These are phyloP conservation scores for Tenualosa thibaudeaui DNA, from an alignment of 2,797 vertebrate genomes.

Conservation along the genomic window DNA sequence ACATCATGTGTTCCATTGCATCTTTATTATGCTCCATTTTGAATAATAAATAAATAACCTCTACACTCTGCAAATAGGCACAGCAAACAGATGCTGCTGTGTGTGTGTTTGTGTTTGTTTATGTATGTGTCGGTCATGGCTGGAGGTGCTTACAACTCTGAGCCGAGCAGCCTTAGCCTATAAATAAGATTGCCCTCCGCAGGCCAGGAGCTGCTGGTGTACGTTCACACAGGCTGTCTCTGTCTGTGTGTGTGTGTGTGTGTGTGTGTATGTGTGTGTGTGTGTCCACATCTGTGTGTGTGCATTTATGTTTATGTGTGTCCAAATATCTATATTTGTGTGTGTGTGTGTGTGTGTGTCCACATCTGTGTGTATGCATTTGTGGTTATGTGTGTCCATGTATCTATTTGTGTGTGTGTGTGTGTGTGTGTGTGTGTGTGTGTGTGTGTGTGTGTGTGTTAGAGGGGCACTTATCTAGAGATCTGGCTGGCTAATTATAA, in stretches of 20 bases:
- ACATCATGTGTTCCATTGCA: no score
- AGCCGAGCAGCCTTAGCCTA: not conserved
- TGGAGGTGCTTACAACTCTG: not conserved
- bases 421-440: not conserved
- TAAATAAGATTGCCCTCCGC: not conserved
- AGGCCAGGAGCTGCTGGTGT: not conserved
- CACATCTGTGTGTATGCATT: not conserved
- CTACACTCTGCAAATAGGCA: not conserved
- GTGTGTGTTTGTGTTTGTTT: not conserved
- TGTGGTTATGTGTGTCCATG: not conserved
- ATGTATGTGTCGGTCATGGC: no score
- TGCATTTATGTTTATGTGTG: no score
- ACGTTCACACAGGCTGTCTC: not conserved
- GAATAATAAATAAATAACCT: not conserved
- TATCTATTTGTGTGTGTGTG: not conserved
- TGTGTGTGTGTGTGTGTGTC: not conserved
- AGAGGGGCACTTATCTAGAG: slow-evolving; percentile 1
- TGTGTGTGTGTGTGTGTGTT: no score
- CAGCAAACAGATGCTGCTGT: not conserved
- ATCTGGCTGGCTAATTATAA: not conserved
- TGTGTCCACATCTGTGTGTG: no score
- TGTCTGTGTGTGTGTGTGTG: not conserved
- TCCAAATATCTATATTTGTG: not conserved
- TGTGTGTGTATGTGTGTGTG: not conserved
- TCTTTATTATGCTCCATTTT: no score